Conservation (phyloP, 2,888 invertebrate genomes). For the Caenorhabditis afra region DNA sequence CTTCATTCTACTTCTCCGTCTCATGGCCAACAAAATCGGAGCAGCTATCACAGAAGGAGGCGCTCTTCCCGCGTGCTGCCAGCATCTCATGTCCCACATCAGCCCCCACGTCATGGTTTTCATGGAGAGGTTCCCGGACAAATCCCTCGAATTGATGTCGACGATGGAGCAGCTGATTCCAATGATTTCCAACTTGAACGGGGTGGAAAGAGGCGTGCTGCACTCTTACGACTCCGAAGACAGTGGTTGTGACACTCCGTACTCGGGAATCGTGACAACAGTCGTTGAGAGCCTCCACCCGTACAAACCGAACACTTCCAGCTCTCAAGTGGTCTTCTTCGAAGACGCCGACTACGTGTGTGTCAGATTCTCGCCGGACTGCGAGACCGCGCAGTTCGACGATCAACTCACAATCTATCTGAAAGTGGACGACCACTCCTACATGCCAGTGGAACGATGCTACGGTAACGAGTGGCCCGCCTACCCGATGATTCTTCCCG, state of each 20-base stretch:
- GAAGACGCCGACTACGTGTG: slow-evolving; percentile 92
- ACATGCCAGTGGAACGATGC: slow-evolving; percentile 80
- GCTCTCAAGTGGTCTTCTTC: slow-evolving; percentile 86
- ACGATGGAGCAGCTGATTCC: slow-evolving; percentile 77
- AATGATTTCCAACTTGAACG: slow-evolving; percentile 70
- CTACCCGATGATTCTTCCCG: slow-evolving; percentile 81
- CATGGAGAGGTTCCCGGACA: slow-evolving; percentile 73
- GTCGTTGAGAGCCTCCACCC: slow-evolving; percentile 93
- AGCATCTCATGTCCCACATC: slow-evolving; percentile 64
- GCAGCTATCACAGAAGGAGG: slow-evolving; percentile 56
- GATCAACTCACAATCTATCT: slow-evolving; percentile 86
- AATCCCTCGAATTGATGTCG: slow-evolving; percentile 72
- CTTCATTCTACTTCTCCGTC: slow-evolving; percentile 68
- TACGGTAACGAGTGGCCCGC: slow-evolving; percentile 86
- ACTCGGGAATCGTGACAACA: slow-evolving; percentile 56
- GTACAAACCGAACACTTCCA: slow-evolving; percentile 86
- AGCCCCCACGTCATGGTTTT: slow-evolving; percentile 74
- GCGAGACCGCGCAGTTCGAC: slow-evolving; percentile 87
- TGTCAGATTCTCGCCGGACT: slow-evolving; percentile 88
- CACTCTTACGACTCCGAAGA: slow-evolving; percentile 45
- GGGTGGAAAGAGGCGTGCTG: slow-evolving; percentile 49
- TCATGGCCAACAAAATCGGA: slow-evolving; percentile 71
- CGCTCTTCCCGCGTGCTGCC: slow-evolving; percentile 36
- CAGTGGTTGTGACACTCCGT: slow-evolving; percentile 44
- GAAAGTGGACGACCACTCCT: slow-evolving; percentile 64